Evolutionary conservation across 2,888 invertebrate species (phyloP), one percentile per base, ranked within the genome.

Genomic region (Deilephila porcellus): DNA sequence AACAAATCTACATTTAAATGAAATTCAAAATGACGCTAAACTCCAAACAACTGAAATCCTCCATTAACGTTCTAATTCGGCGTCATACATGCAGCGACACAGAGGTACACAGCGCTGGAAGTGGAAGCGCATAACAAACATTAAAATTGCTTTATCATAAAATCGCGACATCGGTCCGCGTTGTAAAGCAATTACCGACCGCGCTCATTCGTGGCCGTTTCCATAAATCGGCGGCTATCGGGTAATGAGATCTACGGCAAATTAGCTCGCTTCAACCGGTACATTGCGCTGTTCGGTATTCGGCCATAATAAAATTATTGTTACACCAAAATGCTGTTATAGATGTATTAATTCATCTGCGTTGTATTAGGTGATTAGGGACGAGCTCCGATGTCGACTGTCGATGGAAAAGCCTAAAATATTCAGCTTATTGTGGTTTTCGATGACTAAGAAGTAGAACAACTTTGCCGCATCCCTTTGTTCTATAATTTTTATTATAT

Each of bases 211-310:
- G 73, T 72, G 76, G 77, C 77, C 82, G 80, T 78, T 83, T 78
- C 77, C 84, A 86, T 86, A 86, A 83, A 85, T 83, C 77, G 78
- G 71, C 70, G 75, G 70, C 78, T 85, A 86, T 85, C 81, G 75
- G 32, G 76, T 86, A 86, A 86, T 84, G 83, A 86, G 83, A 86
- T 85, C 85, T 80, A 78, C 82, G 79, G 77, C 79, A 80, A 85
- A 86, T 86, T 86, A 85, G 81, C 82, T 76, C 78, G 70, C 60
- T 76, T 77, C 84, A 80, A 84, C 37, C 72, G 71, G 34, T 60
- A 19, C 25, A 45, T 45, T 56, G 52, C n/a, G 32, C 70, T 17
- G 29, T 52, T 67, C 80, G 78, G 80, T 80, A 80, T 78, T 25
- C 25, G 25, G 25, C 78, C 78, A 74, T 63, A 73, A 71, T 73